Evolutionary conservation across 2,113 vertebrate species (phyloP).

Genomic region (Carassius auratus): DNA sequence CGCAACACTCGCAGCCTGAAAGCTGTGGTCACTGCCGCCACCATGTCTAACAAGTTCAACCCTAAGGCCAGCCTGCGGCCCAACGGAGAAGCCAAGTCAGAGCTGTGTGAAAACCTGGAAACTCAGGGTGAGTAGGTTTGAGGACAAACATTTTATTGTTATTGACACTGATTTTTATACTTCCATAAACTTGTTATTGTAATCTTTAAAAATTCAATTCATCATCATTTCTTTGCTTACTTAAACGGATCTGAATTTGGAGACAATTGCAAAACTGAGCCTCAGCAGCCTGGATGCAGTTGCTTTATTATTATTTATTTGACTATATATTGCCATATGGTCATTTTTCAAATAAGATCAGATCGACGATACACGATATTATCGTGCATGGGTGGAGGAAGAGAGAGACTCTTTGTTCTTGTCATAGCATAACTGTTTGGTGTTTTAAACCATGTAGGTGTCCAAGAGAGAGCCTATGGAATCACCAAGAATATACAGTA

Average conservation of each 20-base stretch:
- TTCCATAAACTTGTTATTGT: background rate
- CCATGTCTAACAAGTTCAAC: constrained; percentile 99
- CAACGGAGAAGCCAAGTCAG: constrained; percentile 96
- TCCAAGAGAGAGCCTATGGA: no score
- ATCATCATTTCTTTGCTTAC: background rate
- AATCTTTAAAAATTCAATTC: background rate
- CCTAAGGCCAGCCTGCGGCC: constrained; percentile 93
- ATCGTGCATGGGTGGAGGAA: no score
- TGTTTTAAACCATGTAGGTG: no score
- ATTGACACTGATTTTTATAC: background rate
- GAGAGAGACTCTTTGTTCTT: no score
- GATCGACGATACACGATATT: no score
- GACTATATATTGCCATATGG: no score
- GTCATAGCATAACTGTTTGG: no score
- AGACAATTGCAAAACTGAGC: background rate
- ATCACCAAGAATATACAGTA: no score
- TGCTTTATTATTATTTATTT: background rate
- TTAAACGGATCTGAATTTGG: background rate
- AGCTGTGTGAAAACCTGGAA: constrained; percentile 95
- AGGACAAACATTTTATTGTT: background rate
- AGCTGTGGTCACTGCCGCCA: constrained; percentile 93
- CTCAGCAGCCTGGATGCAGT: background rate
- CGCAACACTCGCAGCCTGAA: constrained; percentile 96
- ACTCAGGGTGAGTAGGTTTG: constrained; percentile 83
- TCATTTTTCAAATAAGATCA: no score